Evolutionary conservation across 2,797 vertebrate species (phyloP).

Genomic region (Loriculus beryllinus): DNA sequence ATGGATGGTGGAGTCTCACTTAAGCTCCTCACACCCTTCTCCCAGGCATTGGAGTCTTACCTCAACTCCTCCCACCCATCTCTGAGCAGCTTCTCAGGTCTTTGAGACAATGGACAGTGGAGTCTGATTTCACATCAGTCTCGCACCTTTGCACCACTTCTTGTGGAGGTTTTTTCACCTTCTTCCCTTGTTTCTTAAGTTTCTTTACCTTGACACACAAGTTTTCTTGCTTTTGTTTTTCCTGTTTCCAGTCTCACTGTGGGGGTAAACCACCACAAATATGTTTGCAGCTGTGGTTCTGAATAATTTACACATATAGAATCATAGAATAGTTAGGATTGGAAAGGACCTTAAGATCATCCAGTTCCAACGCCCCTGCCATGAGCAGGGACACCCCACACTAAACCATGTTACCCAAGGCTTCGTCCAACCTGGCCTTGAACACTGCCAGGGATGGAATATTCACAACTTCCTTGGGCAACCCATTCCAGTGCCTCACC

Average conservation of each 20-base stretch:
- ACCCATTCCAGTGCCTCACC: too few species aligned
- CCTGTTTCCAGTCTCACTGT: neutral
- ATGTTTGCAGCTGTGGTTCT: neutral
- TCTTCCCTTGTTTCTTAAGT: neutral
- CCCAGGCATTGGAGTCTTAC: neutral
- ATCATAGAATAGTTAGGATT: too few species aligned
- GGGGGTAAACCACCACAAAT: neutral
- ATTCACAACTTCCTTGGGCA: too few species aligned
- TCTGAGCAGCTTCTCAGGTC: neutral
- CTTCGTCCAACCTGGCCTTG: too few species aligned
- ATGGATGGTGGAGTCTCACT: neutral
- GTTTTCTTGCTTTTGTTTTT: neutral
- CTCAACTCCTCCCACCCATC: neutral
- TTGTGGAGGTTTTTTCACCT: neutral
- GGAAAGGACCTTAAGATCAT: too few species aligned
- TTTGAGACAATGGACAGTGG: neutral
- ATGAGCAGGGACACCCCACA: too few species aligned
- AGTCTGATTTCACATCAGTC: neutral
- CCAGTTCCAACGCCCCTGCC: too few species aligned
- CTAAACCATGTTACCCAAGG: too few species aligned
- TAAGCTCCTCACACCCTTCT: neutral
- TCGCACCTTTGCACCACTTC: neutral
- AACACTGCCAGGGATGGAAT: too few species aligned
- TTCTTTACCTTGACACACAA: neutral
- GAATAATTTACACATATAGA: neutral